These are phyloP conservation scores for Pyrochroa serraticornis DNA, from an alignment of 2,888 invertebrate genomes.

Conservation along the genomic window DNA sequence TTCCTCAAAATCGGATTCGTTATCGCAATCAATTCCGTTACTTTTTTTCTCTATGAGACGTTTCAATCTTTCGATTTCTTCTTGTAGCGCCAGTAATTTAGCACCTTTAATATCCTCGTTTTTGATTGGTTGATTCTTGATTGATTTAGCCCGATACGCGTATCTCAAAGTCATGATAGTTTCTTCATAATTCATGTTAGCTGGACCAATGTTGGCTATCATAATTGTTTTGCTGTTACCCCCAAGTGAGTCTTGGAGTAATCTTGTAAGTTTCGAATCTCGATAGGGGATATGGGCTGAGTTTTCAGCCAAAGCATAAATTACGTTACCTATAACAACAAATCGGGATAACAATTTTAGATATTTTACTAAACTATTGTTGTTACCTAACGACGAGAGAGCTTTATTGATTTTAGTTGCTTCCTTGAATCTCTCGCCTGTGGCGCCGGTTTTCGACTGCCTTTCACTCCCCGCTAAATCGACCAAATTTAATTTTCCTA, in stretches of 20 bases:
- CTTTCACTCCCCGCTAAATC: conserved; percentile 98
- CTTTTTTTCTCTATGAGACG: conserved; percentile 51
- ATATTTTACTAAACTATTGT: conserved; percentile 4
- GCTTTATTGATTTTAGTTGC: conserved; percentile 98
- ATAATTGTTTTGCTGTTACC: conserved; percentile 96
- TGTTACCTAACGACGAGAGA: conserved; percentile 85
- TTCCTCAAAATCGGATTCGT: conserved; percentile 48
- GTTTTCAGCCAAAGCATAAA: conserved; percentile 94
- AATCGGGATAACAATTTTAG: background rate
- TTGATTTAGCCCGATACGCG: conserved; percentile 96
- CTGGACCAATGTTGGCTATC: conserved; percentile 99
- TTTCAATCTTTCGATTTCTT: conserved; percentile 79
- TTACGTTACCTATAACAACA: conserved; percentile 72
- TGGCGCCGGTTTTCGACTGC: conserved; percentile 95
- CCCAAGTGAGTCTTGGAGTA: conserved; percentile 96
- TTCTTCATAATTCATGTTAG: conserved; percentile 97
- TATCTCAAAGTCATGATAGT: conserved; percentile 92
- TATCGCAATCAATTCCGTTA: conserved; percentile 43
- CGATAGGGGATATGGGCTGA: conserved; percentile 96
- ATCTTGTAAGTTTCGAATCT: conserved; percentile 94
- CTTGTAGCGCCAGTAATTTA: conserved; percentile 88
- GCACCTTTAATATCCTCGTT: conserved; percentile 99
- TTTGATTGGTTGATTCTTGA: conserved; percentile 97
- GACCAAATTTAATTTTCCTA: conserved; percentile 95
- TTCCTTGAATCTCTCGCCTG: conserved; percentile 90